Conservation (phyloP, 2,888 invertebrate species). For the Trichogramma evanescens region DNA sequence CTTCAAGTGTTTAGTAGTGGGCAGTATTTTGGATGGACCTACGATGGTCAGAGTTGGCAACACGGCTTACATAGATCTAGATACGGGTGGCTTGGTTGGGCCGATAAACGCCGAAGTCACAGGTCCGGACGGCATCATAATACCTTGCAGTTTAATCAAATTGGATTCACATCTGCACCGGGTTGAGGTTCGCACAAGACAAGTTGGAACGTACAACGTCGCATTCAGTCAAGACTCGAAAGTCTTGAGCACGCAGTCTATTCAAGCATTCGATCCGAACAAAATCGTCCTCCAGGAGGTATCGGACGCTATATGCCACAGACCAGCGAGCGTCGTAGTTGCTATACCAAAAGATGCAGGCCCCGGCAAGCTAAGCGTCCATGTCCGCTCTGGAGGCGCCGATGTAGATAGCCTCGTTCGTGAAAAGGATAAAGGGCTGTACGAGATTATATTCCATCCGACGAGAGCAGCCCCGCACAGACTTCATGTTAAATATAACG, state of each 20-base stretch:
- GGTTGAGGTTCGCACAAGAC: conserved; percentile 69
- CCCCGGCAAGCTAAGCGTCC: conserved; percentile 72
- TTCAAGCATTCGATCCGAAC: conserved; percentile 75
- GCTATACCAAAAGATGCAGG: conserved; percentile 71
- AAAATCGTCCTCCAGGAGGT: conserved; percentile 67
- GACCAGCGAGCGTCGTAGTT: conserved; percentile 68
- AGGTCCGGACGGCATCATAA: conserved; percentile 51
- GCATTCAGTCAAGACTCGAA: conserved; percentile 57
- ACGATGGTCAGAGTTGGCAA: conserved; percentile 43
- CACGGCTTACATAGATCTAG: conserved; percentile 44
- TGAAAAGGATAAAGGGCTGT: conserved; percentile 64
- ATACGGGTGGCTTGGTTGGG: conserved; percentile 46
- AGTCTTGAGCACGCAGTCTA: conserved; percentile 50
- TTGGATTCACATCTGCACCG: conserved; percentile 62
- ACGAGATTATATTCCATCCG: conserved; percentile 84
- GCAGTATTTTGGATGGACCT: conserved; percentile 45
- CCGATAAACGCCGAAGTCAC: conserved; percentile 48
- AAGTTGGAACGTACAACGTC: conserved; percentile 70
- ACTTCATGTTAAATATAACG: conserved; percentile 79
- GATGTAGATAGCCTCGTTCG: conserved; percentile 77
- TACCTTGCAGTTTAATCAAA: conserved; percentile 45
- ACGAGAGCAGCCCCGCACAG: conserved; percentile 80
- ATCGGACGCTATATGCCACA: conserved; percentile 71
- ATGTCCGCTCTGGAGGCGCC: conserved; percentile 73
- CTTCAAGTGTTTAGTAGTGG: conserved; percentile 67